Conservation (phyloP, 2,113 vertebrate species). For the Ictalurus punctatus region DNA sequence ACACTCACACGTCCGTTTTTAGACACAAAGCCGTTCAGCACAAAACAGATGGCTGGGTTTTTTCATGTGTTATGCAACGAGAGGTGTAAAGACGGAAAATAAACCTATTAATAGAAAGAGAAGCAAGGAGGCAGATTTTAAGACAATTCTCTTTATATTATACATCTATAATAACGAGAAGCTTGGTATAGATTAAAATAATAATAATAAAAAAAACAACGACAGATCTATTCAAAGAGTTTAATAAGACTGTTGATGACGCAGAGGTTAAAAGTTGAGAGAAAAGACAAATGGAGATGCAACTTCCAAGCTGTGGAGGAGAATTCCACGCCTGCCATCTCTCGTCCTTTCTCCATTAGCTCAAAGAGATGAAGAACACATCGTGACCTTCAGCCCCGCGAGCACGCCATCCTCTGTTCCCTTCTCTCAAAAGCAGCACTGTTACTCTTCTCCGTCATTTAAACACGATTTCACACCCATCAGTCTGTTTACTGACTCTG, state of each 20-base stretch:
- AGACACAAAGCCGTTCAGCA: constrained; percentile 2
- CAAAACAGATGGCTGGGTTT: constrained; percentile 20
- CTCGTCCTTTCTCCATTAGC: not conserved
- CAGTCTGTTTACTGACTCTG: not conserved
- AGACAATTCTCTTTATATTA: not conserved
- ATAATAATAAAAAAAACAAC: not conserved
- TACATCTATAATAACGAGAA: not conserved
- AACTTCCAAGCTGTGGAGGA: not conserved
- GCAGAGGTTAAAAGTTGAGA: not conserved
- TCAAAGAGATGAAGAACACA: not conserved
- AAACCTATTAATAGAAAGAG: not conserved
- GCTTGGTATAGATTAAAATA: not conserved
- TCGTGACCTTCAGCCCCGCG: not conserved
- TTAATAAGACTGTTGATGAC: not conserved
- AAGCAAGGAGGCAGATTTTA: not conserved
- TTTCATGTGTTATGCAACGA: constrained; percentile 3
- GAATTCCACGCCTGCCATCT: not conserved
- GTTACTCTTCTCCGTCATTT: not conserved
- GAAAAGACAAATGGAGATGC: not conserved
- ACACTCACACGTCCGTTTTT: constrained; percentile 22
- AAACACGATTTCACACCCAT: not conserved
- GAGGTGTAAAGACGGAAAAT: not conserved
- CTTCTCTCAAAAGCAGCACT: not conserved
- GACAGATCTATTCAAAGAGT: not conserved
- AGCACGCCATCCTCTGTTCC: not conserved